phyloP scores from a whole-genome alignment of 2,888 invertebrate genomes.

The Vesta saturnalis region DNA sequence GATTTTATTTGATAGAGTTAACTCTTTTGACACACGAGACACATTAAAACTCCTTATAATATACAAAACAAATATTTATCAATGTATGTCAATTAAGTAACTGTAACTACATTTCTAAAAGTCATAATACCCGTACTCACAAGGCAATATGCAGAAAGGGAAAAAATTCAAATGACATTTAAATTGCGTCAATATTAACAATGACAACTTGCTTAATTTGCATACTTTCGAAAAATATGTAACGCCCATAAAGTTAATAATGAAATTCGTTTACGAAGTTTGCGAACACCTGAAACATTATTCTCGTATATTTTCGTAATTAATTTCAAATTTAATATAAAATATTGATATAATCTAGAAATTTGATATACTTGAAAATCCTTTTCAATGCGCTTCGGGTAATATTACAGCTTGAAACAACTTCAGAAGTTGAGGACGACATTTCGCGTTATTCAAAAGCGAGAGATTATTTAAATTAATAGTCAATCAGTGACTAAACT shows the following conservation, averaged over 20 bases:
- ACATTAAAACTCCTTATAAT: too few relatives aligned
- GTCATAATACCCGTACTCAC: too few relatives aligned
- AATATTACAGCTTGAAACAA: not conserved
- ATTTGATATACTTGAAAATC: too few relatives aligned
- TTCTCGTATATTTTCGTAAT: not conserved
- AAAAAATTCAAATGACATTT: too few relatives aligned
- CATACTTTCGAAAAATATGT: not conserved
- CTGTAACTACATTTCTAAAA: too few relatives aligned
- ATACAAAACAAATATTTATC: too few relatives aligned
- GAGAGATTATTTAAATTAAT: constrained; percentile 10
- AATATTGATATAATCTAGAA: not conserved
- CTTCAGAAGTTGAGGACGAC: not conserved
- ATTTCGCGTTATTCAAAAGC: not conserved
- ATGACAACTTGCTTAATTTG: not conserved
- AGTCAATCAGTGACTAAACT: constrained; percentile 5
- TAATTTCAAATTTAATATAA: not conserved
- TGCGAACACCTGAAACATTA: not conserved
- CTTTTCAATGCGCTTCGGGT: not conserved
- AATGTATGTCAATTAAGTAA: too few relatives aligned
- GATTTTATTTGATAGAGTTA: too few relatives aligned
- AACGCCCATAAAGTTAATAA: not conserved
- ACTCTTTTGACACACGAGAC: too few relatives aligned
- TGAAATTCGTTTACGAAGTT: not conserved
- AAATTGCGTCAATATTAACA: too few relatives aligned
- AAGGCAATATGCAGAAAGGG: too few relatives aligned